These are phyloP conservation scores for Rhipidura dahli DNA, from an alignment of 2,113 vertebrate species.

Conservation along the genomic window DNA sequence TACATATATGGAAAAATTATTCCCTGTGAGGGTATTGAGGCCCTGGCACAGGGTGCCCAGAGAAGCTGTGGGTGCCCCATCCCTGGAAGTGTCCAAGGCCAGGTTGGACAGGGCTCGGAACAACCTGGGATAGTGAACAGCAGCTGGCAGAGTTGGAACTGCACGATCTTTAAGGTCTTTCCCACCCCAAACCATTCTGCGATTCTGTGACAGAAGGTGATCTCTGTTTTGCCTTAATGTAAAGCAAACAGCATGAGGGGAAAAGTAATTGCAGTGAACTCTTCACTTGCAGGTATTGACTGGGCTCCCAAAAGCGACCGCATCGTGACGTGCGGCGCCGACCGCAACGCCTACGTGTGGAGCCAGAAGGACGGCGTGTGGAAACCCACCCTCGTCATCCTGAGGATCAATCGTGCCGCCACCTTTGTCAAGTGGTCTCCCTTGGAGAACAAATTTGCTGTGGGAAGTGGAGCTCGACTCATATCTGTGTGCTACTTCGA, in stretches of 20 bases:
- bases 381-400: conserved; percentile 97
- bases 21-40: neutral
- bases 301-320: conserved; percentile 99
- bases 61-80: neutral
- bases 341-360: conserved; percentile 98
- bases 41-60: neutral
- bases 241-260: neutral
- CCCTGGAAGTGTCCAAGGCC: neutral
- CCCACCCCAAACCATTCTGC: neutral
- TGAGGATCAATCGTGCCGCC: conserved; percentile 95
- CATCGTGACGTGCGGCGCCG: conserved; percentile 96
- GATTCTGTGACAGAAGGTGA: neutral
- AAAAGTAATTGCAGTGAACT: neutral
- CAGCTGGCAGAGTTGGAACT: rapidly evolving
- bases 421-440: conserved; percentile 99
- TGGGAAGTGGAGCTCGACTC: conserved; percentile 95
- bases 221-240: neutral
- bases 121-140: rapidly evolving
- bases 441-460: conserved; percentile 97
- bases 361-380: conserved; percentile 96
- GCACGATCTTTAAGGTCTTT: neutral
- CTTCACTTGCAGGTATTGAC: conserved; percentile 84
- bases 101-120: rapidly evolving
- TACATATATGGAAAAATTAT: neutral
- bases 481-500: conserved; percentile 99